These are phyloP conservation scores for Epinephelus lanceolatus DNA, from an alignment of 2,113 vertebrate genomes.

Conservation along the genomic window DNA sequence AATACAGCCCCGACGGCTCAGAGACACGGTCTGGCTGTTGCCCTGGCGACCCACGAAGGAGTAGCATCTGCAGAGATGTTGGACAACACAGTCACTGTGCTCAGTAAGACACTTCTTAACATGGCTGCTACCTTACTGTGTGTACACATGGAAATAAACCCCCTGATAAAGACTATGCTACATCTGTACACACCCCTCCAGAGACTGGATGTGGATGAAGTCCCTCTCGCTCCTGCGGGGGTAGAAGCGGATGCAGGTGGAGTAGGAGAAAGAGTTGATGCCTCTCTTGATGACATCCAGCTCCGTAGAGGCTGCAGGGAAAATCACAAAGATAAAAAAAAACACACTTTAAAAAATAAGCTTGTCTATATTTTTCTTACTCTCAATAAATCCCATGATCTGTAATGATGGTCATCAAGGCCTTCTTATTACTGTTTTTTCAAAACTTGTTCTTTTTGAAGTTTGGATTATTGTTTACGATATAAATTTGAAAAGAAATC, in stretches of 20 bases:
- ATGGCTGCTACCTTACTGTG: not conserved
- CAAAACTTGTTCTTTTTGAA: too few species aligned
- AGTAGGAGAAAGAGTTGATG: constrained; percentile 44
- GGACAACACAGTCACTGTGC: not conserved
- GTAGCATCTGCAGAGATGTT: constrained; percentile 56
- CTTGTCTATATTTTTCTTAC: too few species aligned
- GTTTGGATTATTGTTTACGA: too few species aligned
- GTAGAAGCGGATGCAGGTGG: constrained; percentile 59
- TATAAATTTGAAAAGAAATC: too few species aligned
- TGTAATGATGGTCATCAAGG: too few species aligned
- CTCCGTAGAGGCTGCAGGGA: constrained; percentile 38
- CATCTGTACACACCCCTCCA: not conserved
- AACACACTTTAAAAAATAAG: not conserved
- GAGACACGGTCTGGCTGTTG: constrained; percentile 58
- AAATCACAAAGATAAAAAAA: not conserved
- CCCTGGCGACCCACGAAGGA: constrained; percentile 55
- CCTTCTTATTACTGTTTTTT: too few species aligned
- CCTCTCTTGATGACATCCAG: constrained; percentile 30
- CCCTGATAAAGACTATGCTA: not conserved
- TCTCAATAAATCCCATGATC: too few species aligned
- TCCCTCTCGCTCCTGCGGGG: constrained; percentile 33
- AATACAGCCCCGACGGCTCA: constrained; percentile 52
- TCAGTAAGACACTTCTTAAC: too few species aligned
- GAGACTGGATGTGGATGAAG: constrained; percentile 61
- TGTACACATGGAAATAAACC: not conserved